These are phyloP conservation scores for Chalcis sispes DNA, from an alignment of 2,888 invertebrate genomes.

Conservation along the genomic window DNA sequence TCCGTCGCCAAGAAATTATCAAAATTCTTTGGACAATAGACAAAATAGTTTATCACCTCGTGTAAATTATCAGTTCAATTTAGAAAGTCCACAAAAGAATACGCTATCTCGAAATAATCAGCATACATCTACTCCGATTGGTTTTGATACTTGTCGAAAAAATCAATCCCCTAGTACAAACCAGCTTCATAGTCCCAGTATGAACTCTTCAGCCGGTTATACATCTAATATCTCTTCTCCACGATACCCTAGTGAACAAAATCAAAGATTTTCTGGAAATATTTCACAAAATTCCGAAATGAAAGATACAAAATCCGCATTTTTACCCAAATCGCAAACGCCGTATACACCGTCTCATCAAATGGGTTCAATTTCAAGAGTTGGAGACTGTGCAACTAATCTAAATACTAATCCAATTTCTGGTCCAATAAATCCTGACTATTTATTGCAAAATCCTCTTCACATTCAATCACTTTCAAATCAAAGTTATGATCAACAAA, in stretches of 20 bases:
- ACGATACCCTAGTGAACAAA: conserved; percentile 43
- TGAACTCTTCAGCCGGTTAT: conserved; percentile 36
- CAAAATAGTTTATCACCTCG: conserved; percentile 62
- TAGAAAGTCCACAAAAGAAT: conserved; percentile 65
- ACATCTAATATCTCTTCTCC: conserved; percentile 23
- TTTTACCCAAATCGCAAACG: conserved; percentile 59
- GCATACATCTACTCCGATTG: conserved; percentile 54
- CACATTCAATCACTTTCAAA: conserved; percentile 57
- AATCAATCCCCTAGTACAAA: conserved; percentile 64
- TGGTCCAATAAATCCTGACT: conserved; percentile 57
- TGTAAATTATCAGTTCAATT: conserved; percentile 56
- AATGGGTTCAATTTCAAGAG: conserved; percentile 5
- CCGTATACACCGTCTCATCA: conserved; percentile 61
- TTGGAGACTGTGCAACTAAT: conserved; percentile 55
- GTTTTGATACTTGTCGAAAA: conserved; percentile 55
- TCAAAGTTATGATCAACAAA: conserved; percentile 55
- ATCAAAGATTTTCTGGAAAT: conserved; percentile 62
- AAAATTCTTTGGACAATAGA: conserved; percentile 64
- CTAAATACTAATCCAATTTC: conserved; percentile 58
- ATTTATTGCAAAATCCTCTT: conserved; percentile 59
- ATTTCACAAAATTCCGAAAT: conserved; percentile 63
- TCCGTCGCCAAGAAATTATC: conserved; percentile 65
- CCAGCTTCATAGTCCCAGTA: conserved; percentile 59
- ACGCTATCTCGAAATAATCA: conserved; percentile 60
- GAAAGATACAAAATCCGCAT: conserved; percentile 56